Conservation (phyloP, 2,113 vertebrate species). For the Upupa epops region DNA sequence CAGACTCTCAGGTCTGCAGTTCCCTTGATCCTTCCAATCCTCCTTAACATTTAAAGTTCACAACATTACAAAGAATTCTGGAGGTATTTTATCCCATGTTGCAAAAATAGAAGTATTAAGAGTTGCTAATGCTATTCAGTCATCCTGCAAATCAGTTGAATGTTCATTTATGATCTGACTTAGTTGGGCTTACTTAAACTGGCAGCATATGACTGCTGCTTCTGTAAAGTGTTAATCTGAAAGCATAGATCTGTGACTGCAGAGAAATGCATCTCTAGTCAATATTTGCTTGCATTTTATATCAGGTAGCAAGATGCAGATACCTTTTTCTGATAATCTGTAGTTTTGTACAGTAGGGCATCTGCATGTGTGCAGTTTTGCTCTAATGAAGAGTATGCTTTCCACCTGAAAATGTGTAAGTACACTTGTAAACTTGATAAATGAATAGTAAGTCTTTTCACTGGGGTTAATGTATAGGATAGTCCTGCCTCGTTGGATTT, state of each 20-base stretch:
- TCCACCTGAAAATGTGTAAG: not conserved
- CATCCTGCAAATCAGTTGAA: not conserved
- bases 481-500: not conserved
- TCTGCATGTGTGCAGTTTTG: not conserved
- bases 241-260: not conserved
- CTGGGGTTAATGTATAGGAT: not conserved
- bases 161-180: not conserved
- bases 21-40: no score
- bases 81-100: not conserved
- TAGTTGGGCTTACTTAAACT: not conserved
- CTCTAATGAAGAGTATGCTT: not conserved
- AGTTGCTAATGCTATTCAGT: not conserved
- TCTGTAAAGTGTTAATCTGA: not conserved
- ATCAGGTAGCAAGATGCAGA: not conserved
- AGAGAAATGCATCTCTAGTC: not conserved
- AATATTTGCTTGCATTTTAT: not conserved
- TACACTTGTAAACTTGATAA: not conserved
- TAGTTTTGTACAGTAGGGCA: not conserved
- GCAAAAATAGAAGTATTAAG: not conserved
- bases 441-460: not conserved
- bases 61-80: not conserved
- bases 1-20: no score
- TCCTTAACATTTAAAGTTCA: no score
- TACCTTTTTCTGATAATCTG: not conserved
- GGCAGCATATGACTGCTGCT: not conserved